Percentiles rank a stretch among this genome's conserved stretches.
Evolutionary conservation across 2,797 vertebrate genomes (phyloP).

Genomic region (Sebastes kiyomatsui): DNA sequence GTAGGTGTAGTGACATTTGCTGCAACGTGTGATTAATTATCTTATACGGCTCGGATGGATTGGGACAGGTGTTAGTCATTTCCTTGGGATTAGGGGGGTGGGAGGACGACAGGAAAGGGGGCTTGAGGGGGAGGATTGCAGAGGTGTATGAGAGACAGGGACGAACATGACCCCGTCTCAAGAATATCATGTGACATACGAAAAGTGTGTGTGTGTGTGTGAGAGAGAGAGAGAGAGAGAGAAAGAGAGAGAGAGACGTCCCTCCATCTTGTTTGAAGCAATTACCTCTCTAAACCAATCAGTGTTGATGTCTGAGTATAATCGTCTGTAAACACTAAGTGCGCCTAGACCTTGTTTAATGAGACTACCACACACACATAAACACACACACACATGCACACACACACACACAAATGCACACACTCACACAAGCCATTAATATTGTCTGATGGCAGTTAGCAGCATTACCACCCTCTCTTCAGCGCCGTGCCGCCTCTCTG

Average conservation of each 20-base stretch:
- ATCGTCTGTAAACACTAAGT: conserved; percentile 67
- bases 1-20: conserved; percentile 60
- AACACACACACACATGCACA: conserved; percentile 2
- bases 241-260: conserved; percentile 2
- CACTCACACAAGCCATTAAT: conserved; percentile 35
- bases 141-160: conserved; percentile 6
- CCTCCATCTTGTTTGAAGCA: conserved; percentile 48
- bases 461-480: conserved; percentile 11
- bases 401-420: neutral
- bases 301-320: conserved; percentile 64
- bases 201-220: neutral
- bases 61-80: conserved; percentile 68
- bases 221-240: neutral
- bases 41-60: conserved; percentile 37
- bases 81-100: conserved; percentile 50
- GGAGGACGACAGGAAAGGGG: conserved; percentile 32
- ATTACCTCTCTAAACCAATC: conserved; percentile 73
- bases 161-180: conserved; percentile 34
- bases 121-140: neutral
- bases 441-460: conserved; percentile 43
- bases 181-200: conserved; percentile 31
- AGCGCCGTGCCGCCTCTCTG: neutral
- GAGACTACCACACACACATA: conserved; percentile 41
- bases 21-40: conserved; percentile 67
- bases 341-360: conserved; percentile 57